Base-by-base conservation (phyloP, 2,888 invertebrate species). In the Melanostoma mellinum region DNA sequence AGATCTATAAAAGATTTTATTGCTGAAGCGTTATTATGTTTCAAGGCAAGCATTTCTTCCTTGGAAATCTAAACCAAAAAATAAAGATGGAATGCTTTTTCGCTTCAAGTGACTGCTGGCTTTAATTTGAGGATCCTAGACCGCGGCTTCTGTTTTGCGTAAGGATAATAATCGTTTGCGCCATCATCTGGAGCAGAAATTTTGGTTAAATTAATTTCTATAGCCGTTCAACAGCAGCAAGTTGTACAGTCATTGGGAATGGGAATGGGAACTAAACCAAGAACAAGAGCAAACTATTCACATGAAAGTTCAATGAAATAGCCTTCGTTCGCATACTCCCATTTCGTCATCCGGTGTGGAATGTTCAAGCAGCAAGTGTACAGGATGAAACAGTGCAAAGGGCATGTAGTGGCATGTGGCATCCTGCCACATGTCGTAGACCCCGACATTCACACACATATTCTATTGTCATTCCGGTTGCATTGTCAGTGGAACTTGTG, bases 381-480 rank as follows among this genome's bases (percentile, higher is more conserved):
- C 32, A 50, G 72, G 32, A 42, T 63, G 10, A 53, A 69, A 75
- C 60, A 74, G 79, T 67, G 74, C 74, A 84, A 79, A 75, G 84
- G 74, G 71, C 79, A 79, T 84, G 71, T 79, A 84, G 79, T 79
- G 84, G 84, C 84, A 84, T 84, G 84, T 84, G 84, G 84, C 84
- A 75, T 74, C 74, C 69, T 79, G 84, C 74, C 84, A 79, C 74
- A 75, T 84, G 84, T 79, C 79, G 84, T 60, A 79, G 84, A 79
- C 74, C 79, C 74, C 79, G 71, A 61, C 69, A 74, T 60, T 38
- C 58, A 56, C 46, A 68, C 56, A 73, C 68, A 73, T 56, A 77
- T 72, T 73, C 76, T 72, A 76, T 82, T 82, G 73, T 55, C 56
- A 69, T 82, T 84, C 74, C 74, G 69, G 84, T 84, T 69, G 30